Evolutionary conservation across 92 coral and sea anemone genomes (phyloP).

Genomic region (Pocillopora meandrina): DNA sequence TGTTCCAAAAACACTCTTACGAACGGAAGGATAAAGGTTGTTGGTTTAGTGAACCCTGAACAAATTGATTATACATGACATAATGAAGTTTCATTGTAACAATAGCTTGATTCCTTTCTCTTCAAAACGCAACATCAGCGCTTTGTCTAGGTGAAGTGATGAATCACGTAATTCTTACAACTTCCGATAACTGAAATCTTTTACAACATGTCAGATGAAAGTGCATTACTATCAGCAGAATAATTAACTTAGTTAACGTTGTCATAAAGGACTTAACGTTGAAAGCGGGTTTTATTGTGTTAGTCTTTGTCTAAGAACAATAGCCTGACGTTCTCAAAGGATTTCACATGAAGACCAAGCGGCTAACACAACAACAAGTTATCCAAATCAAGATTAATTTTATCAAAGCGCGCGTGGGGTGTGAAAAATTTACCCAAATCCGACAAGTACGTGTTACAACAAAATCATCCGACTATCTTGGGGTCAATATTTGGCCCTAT

Average conservation of each 20-base stretch:
- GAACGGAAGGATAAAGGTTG: background rate
- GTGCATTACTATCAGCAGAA: background rate
- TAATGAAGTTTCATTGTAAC: background rate
- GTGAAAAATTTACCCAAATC: background rate
- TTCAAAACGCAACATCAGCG: background rate
- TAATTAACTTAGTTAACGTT: background rate
- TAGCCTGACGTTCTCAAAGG: background rate
- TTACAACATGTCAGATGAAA: background rate
- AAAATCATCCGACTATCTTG: background rate
- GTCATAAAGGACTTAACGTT: background rate
- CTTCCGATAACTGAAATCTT: background rate
- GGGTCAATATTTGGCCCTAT: background rate
- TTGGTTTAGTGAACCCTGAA: background rate
- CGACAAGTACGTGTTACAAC: background rate
- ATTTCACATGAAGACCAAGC: background rate
- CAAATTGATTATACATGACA: background rate
- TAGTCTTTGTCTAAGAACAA: slow-evolving; percentile 1
- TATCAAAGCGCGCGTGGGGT: background rate
- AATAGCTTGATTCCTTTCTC: background rate
- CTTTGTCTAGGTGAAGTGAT: background rate
- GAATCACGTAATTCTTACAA: background rate
- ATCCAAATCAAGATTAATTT: background rate
- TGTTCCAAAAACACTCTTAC: background rate
- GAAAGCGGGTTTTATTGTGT: background rate
- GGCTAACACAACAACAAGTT: slow-evolving; percentile 12